Conservation (phyloP, 2,113 vertebrate genomes). For the Dunckerocampus dactyliophorus region DNA sequence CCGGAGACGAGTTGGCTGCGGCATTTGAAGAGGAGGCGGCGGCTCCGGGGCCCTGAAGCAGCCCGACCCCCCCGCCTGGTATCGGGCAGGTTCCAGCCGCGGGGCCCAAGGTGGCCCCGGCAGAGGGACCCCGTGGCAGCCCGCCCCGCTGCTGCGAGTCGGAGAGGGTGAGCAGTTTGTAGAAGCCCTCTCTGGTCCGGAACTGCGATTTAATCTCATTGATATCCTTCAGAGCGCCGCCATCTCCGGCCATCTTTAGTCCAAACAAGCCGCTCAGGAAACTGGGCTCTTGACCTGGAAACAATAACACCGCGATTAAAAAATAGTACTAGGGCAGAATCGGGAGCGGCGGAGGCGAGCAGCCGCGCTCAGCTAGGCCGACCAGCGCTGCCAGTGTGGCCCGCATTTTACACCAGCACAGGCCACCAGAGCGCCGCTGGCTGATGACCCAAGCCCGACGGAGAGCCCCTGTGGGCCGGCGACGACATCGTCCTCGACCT, state of each 20-base stretch:
- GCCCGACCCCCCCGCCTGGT: conserved; percentile 71
- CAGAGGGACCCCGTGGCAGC: conserved; percentile 72
- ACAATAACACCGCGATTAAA: conserved; percentile 40
- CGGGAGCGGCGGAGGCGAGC: conserved; percentile 27
- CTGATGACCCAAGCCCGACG: conserved; percentile 17
- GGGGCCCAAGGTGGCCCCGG: conserved; percentile 71
- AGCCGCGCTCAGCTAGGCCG: conserved; percentile 54
- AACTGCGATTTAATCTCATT: conserved; percentile 92
- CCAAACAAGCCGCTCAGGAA: conserved; percentile 75
- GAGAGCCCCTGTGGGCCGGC: conserved; percentile 38
- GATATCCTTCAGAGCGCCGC: conserved; percentile 81
- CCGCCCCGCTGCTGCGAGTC: conserved; percentile 81
- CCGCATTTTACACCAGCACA: conserved; percentile 42
- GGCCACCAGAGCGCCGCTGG: conserved; percentile 12
- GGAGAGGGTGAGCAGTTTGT: conserved; percentile 85
- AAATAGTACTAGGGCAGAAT: conserved; percentile 42
- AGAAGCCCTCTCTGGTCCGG: conserved; percentile 87
- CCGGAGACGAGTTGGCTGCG: conserved; percentile 74
- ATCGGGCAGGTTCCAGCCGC: conserved; percentile 66
- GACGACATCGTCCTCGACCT: conserved; percentile 34
- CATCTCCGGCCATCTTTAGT: conserved; percentile 82
- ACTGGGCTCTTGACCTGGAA: conserved; percentile 72
- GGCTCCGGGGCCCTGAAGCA: conserved; percentile 74
- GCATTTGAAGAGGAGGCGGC: conserved; percentile 60
- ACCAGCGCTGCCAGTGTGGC: conserved; percentile 30